These are phyloP conservation scores for Anaspis maculata DNA, from an alignment of 2,888 invertebrate species.

Conservation along the genomic window DNA sequence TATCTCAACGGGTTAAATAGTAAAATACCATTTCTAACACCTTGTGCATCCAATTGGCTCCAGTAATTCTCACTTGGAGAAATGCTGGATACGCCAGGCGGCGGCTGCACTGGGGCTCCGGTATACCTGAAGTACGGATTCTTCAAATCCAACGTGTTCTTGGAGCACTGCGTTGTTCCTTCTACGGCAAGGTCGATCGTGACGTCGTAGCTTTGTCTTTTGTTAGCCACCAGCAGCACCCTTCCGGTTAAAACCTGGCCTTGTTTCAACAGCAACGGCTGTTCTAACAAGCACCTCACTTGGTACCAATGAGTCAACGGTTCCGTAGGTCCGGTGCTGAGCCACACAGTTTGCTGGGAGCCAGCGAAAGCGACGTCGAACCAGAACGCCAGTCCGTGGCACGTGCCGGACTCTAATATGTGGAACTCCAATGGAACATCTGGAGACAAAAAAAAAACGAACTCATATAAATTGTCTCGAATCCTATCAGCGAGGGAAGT, in stretches of 20 bases:
- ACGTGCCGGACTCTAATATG: conserved; percentile 84
- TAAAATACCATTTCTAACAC: conserved; percentile 42
- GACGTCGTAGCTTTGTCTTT: conserved; percentile 96
- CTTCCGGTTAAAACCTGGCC: conserved; percentile 85
- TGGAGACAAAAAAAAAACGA: conserved; percentile 24
- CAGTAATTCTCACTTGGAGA: conserved; percentile 93
- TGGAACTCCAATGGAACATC: conserved; percentile 93
- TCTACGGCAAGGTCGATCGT: conserved; percentile 89
- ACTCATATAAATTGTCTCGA: too few relatives aligned
- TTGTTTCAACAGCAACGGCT: conserved; percentile 89
- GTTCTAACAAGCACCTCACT: conserved; percentile 89
- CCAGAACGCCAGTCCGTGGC: conserved; percentile 98
- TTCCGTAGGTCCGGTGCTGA: conserved; percentile 96
- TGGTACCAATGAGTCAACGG: conserved; percentile 99
- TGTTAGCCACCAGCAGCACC: conserved; percentile 84
- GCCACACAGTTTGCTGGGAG: conserved; percentile 82
- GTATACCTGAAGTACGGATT: conserved; percentile 98
- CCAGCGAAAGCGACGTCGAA: conserved; percentile 97
- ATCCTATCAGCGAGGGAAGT: too few relatives aligned
- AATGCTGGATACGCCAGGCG: conserved; percentile 69
- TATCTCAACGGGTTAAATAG: conserved; percentile 2
- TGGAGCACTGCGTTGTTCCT: conserved; percentile 76
- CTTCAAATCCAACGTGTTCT: conserved; percentile 92
- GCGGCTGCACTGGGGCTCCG: conserved; percentile 84
- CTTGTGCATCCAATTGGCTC: conserved; percentile 75